Evolutionary conservation across 1,140 invertebrate genomes (phyloP).

Genomic region (Aradophagus sp.): DNA sequence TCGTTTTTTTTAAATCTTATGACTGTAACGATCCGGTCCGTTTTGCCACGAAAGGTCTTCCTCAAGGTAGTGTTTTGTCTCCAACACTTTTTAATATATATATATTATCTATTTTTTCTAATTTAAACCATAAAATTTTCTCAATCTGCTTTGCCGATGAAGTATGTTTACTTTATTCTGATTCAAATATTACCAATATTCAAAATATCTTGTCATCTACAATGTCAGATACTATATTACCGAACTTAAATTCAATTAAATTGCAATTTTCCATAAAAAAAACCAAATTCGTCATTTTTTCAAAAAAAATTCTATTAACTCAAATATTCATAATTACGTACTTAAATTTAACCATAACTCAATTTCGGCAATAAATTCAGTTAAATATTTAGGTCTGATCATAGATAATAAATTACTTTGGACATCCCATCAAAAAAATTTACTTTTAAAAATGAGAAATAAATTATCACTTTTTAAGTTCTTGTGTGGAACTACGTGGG

Average conservation of each 20-base stretch:
- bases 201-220: neutral
- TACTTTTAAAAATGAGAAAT: neutral
- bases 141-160: neutral
- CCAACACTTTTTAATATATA: conserved; percentile 1
- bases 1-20: neutral
- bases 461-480: conserved; percentile 17
- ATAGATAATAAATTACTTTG: conserved; percentile 21
- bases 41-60: neutral
- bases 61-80: neutral
- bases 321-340: neutral
- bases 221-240: neutral
- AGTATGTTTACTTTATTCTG: neutral
- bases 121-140: neutral
- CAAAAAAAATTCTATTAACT: conserved; percentile 4
- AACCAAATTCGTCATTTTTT: neutral
- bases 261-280: neutral
- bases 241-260: neutral
- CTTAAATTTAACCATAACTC: neutral
- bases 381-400: conserved; percentile 20
- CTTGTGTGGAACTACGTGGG: conserved; percentile 14
- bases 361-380: neutral
- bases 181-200: neutral
- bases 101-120: neutral
- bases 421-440: conserved; percentile 4
- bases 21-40: neutral